Evolutionary conservation across 2,888 invertebrate genomes (phyloP).

Genomic region (Cosmorhoe ocellata): DNA sequence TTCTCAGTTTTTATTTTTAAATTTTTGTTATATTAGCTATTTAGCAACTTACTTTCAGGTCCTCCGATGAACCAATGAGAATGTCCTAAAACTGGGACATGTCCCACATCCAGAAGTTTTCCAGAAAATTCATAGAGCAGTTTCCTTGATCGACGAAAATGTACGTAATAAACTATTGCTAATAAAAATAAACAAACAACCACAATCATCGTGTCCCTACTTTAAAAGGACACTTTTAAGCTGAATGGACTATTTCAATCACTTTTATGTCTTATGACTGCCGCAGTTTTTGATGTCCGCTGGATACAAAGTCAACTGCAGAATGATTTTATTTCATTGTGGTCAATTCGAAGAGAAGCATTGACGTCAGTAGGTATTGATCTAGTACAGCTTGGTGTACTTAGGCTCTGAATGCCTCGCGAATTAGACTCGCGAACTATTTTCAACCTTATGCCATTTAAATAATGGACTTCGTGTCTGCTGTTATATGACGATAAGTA

Average conservation of each 20-base stretch:
- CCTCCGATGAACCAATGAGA: slow-evolving; percentile 68
- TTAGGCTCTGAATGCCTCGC: too few relatives aligned
- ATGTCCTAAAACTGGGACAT: slow-evolving; percentile 60
- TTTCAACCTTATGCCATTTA: too few relatives aligned
- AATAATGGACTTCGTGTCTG: too few relatives aligned
- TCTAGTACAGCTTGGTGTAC: slow-evolving; percentile 1
- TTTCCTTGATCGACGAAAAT: slow-evolving; percentile 53
- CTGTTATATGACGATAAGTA: too few relatives aligned
- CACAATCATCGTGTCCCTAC: slow-evolving; percentile 47
- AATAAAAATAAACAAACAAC: slow-evolving; percentile 44
- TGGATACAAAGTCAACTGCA: slow-evolving; percentile 9
- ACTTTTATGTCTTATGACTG: too few relatives aligned
- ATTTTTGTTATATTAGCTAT: too few relatives aligned
- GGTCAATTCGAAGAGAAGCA: not conserved
- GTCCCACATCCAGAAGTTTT: slow-evolving; percentile 48
- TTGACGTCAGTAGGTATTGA: slow-evolving; percentile 13
- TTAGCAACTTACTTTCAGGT: slow-evolving; percentile 58
- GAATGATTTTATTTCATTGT: slow-evolving; percentile 10
- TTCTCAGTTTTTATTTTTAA: too few relatives aligned
- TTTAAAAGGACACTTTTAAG: not conserved
- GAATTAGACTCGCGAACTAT: too few relatives aligned
- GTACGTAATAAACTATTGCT: slow-evolving; percentile 49
- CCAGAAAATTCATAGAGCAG: slow-evolving; percentile 54
- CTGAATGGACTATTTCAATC: slow-evolving; percentile 6
- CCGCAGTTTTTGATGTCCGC: not conserved